Conservation (phyloP, 2,797 vertebrate species). For the Spinus olivaceus region DNA sequence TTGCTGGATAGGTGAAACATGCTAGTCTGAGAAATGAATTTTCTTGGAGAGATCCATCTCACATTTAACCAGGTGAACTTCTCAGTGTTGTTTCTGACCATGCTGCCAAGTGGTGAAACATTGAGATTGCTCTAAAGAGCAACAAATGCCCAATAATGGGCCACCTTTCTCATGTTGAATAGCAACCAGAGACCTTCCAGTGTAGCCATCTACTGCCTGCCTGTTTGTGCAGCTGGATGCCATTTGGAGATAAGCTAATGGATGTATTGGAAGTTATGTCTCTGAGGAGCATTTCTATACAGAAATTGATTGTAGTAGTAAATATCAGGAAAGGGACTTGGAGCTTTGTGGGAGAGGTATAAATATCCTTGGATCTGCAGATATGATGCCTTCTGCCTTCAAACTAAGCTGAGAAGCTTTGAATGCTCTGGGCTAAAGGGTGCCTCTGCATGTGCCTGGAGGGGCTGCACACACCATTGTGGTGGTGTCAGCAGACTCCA, state of each 20-base stretch:
- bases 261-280: background rate
- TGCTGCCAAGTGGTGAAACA: background rate
- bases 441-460: background rate
- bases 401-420: background rate
- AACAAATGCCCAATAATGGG: background rate
- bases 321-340: background rate
- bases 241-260: background rate
- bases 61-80: background rate
- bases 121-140: background rate
- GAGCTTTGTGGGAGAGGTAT: background rate
- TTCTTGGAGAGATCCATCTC: background rate
- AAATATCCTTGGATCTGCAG: background rate
- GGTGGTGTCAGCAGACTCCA: background rate
- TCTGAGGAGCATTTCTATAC: background rate
- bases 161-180: background rate
- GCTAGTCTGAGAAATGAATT: background rate
- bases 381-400: background rate
- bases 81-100: background rate
- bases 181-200: background rate
- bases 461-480: rapidly evolving
- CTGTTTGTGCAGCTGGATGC: background rate
- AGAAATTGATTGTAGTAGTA: background rate
- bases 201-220: background rate
- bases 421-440: background rate
- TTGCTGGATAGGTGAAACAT: background rate